Evolutionary conservation across 2,888 invertebrate genomes (phyloP).

Genomic region (Campaea margaritaria): DNA sequence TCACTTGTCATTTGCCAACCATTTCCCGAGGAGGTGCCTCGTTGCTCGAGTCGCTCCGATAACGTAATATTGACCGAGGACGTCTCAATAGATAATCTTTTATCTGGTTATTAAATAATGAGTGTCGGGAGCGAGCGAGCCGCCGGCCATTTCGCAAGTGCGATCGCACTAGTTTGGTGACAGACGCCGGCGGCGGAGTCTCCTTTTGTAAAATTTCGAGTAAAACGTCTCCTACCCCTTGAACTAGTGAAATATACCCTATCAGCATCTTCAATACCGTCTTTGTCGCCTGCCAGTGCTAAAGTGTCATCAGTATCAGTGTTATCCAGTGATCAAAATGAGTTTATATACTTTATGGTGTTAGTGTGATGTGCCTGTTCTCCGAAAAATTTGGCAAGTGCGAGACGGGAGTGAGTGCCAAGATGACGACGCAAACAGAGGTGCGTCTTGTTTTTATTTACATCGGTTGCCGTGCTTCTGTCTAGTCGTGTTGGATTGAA

Average conservation of each 20-base stretch:
- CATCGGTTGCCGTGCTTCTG: constrained; percentile 32
- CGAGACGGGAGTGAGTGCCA: constrained; percentile 62
- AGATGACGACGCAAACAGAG: constrained; percentile 60
- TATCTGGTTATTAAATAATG: constrained; percentile 82
- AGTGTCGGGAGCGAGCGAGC: constrained; percentile 56
- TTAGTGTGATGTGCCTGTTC: constrained; percentile 24
- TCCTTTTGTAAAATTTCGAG: constrained; percentile 3
- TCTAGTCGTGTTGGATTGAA: constrained; percentile 19
- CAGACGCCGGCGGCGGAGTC: constrained; percentile 42
- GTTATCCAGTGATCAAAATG: constrained; percentile 32
- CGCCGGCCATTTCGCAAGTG: constrained; percentile 55
- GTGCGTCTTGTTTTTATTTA: constrained; percentile 67
- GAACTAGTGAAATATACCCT: neutral
- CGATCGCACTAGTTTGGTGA: constrained; percentile 54
- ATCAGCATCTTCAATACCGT: neutral
- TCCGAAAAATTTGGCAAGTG: constrained; percentile 37
- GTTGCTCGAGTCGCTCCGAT: constrained; percentile 52
- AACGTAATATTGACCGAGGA: constrained; percentile 74
- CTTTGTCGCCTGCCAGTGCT: constrained; percentile 3
- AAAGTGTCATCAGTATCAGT: constrained; percentile 10
- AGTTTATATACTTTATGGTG: constrained; percentile 21
- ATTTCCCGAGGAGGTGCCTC: constrained; percentile 33
- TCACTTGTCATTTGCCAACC: constrained; percentile 24
- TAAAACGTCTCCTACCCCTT: neutral
- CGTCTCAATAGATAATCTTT: constrained; percentile 81